These are phyloP conservation scores for Alaudala cheleensis DNA, from an alignment of 2,113 vertebrate species.

Conservation along the genomic window DNA sequence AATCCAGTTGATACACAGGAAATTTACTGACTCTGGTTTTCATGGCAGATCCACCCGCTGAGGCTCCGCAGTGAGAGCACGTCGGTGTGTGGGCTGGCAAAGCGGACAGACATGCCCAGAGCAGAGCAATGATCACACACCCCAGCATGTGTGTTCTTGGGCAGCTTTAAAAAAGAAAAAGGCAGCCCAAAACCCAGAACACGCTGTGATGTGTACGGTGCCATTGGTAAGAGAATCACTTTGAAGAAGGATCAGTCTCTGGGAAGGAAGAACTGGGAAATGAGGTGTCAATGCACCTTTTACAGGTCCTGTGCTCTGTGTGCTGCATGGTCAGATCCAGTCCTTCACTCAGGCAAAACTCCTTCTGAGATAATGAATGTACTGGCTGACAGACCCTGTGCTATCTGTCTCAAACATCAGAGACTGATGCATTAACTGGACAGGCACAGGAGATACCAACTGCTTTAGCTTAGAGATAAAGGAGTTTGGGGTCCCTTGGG, in stretches of 20 bases:
- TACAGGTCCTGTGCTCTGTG: background rate
- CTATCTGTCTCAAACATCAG: background rate
- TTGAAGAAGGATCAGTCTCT: background rate
- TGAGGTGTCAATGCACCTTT: background rate
- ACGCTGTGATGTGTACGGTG: accelerated
- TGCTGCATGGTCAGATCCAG: background rate
- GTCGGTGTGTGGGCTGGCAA: background rate
- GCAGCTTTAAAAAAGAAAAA: background rate
- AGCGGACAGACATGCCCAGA: background rate
- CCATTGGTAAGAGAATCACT: background rate
- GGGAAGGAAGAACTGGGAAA: background rate
- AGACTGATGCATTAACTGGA: background rate
- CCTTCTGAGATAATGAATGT: background rate
- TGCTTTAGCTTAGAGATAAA: background rate
- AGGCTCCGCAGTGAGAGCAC: background rate
- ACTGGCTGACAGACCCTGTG: background rate
- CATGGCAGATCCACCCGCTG: background rate
- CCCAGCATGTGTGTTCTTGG: background rate
- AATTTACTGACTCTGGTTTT: background rate
- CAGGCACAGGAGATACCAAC: background rate
- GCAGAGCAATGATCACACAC: background rate
- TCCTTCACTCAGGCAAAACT: background rate
- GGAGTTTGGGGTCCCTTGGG: background rate
- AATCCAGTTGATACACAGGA: background rate
- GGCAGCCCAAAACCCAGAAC: background rate